Evolutionary conservation across 2,888 invertebrate species (phyloP).

Genomic region (Chymomyza procnemis): DNA sequence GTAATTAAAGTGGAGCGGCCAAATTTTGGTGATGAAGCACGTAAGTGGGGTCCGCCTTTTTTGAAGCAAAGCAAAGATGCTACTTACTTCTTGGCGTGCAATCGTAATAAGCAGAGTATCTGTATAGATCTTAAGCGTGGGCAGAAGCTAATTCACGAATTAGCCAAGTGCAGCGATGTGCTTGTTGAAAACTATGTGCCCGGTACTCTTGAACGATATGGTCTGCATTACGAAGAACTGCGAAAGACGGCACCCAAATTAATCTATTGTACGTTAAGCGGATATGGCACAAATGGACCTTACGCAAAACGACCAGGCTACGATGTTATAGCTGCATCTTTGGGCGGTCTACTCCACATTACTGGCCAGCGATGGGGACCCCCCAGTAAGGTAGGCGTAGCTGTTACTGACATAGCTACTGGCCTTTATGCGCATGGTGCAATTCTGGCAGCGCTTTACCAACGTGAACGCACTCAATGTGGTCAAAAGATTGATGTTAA

Average conservation of each 20-base stretch:
- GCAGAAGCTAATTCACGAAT: conserved; percentile 85
- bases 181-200: conserved; percentile 96
- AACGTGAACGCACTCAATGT: conserved; percentile 85
- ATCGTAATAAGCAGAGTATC: conserved; percentile 96
- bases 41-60: conserved; percentile 97
- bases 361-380: conserved; percentile 91
- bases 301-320: conserved; percentile 94
- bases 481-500: conserved; percentile 97
- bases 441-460: conserved; percentile 92
- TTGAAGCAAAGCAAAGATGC: conserved; percentile 83
- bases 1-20: conserved; percentile 95
- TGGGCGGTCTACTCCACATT: conserved; percentile 92
- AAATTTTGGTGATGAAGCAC: conserved; percentile 91
- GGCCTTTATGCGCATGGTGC: conserved; percentile 97
- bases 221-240: conserved; percentile 89
- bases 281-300: conserved; percentile 93
- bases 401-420: conserved; percentile 95
- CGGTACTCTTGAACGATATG: conserved; percentile 87
- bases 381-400: conserved; percentile 95
- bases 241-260: conserved; percentile 85
- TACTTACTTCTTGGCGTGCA: conserved; percentile 91
- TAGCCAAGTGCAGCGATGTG: conserved; percentile 90
- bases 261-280: conserved; percentile 95
- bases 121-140: conserved; percentile 89
- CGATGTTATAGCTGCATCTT: conserved; percentile 95